Base-by-base conservation (phyloP, 2,888 invertebrate species). In the Holacanthella duospinosa region DNA sequence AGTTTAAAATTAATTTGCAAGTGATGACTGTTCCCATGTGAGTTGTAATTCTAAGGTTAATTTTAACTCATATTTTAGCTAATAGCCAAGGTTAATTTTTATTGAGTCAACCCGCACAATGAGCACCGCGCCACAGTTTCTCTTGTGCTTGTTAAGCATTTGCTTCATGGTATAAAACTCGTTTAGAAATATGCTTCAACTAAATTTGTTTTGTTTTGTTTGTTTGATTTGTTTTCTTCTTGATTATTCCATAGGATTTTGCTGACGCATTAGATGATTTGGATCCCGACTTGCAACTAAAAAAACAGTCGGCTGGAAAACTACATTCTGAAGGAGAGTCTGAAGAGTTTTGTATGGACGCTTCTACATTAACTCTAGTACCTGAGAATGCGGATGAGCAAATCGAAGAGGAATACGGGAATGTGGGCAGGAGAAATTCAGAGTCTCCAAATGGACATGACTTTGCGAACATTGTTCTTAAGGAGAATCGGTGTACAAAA, bases 201-300 rank as follows among this genome's bases (percentile, higher is more conserved):
- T 36, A 16, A 36, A 36, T 36, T 6, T 9, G 6, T 36, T 36
- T 36, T 16, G 9, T 36, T 16, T 16, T 16, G 6, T 36, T 36
- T 6, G 16, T 9, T 19, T 53, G 25, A 25, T 28, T 26, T 4
- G 29, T 54, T 29, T 9, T n/a, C 19, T 21, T n/a, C 25, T 29
- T 27, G n/a, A 36, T 54, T 16, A 9, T 36, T 61, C 27, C 27
- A 27, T 25, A 68, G 68, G 70, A 67, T 64, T 69, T 66, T 69
- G 69, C 71, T 71, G 71, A 71, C 67, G 69, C 69, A 36, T 56
- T 67, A 29, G 70, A 68, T 55, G 67, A 65, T 12, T 36, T 67
- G 64, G 48, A 48, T n/a, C 12, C 12, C 12, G 4, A 59, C 48
- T 62, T 60, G 64, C 21, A 4, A 48, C 19, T 21, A 21, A 21